Conservation (phyloP, 2,888 invertebrate species). For the Diarsia mendica region DNA sequence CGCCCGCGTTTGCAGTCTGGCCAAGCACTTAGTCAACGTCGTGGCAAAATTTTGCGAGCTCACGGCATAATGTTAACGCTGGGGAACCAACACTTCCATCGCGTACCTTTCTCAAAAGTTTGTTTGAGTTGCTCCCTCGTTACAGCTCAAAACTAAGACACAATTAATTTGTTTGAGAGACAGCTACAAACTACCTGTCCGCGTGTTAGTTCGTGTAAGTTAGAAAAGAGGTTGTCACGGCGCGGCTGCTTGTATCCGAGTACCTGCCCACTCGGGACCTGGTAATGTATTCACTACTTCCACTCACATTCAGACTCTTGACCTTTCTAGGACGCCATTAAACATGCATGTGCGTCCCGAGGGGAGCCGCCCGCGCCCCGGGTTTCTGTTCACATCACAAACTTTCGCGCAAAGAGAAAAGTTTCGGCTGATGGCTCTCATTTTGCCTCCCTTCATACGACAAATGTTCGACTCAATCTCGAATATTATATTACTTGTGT, state of each 20-base stretch:
- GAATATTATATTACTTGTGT: constrained; percentile 73
- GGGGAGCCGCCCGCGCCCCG: constrained; percentile 80
- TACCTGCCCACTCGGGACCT: constrained; percentile 79
- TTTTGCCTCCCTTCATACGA: constrained; percentile 81
- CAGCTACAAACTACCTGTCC: constrained; percentile 88
- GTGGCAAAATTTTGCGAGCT: constrained; percentile 78
- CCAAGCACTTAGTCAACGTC: constrained; percentile 76
- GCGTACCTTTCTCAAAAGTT: constrained; percentile 84
- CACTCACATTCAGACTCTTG: constrained; percentile 85
- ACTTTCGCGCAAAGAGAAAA: constrained; percentile 87
- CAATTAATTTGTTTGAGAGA: constrained; percentile 89
- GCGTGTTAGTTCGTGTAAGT: constrained; percentile 81
- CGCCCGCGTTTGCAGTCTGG: no score
- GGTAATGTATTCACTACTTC: constrained; percentile 87
- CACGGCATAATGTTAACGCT: constrained; percentile 75
- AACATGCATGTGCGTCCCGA: constrained; percentile 87
- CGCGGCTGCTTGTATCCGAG: constrained; percentile 73
- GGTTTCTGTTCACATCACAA: constrained; percentile 85
- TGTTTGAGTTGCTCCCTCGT: constrained; percentile 83
- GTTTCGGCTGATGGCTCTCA: constrained; percentile 82
- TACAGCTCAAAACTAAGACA: constrained; percentile 86
- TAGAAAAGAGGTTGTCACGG: constrained; percentile 84
- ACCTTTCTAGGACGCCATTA: constrained; percentile 89
- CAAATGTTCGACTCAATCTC: constrained; percentile 73
- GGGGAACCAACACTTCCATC: constrained; percentile 74